Evolutionary conservation across 2,113 vertebrate species (phyloP).

Genomic region (Epinephelus lanceolatus): DNA sequence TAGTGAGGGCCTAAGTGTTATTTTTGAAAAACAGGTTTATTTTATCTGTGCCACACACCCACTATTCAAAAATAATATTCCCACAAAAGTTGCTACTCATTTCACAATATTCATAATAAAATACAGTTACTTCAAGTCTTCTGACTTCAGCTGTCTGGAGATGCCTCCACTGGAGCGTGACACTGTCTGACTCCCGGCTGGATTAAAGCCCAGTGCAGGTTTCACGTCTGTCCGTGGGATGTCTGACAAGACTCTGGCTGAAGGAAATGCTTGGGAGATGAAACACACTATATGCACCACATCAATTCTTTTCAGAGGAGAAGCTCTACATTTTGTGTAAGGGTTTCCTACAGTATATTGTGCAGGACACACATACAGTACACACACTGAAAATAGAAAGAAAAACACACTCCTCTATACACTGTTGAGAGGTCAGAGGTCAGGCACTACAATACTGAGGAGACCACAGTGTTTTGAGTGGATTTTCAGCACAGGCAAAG

Average conservation of each 20-base stretch:
- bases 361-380: conserved; percentile 46
- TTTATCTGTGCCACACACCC: conserved; percentile 92
- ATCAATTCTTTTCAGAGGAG: conserved; percentile 84
- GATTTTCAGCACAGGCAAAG: conserved; percentile 93
- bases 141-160: conserved; percentile 89
- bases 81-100: conserved; percentile 92
- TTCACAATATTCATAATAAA: conserved; percentile 93
- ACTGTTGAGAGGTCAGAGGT: conserved; percentile 87
- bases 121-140: conserved; percentile 89
- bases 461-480: conserved; percentile 95
- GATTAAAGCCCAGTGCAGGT: conserved; percentile 49
- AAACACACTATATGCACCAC: conserved; percentile 85
- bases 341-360: conserved; percentile 43
- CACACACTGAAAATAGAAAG: conserved; percentile 79
- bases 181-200: conserved; percentile 45
- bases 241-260: conserved; percentile 69
- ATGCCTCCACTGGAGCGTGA: conserved; percentile 85
- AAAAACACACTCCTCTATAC: conserved; percentile 90
- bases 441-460: conserved; percentile 98
- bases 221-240: conserved; percentile 41
- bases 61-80: conserved; percentile 94
- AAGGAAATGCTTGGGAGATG: conserved; percentile 89
- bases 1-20: conserved; percentile 63
- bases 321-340: conserved; percentile 85
- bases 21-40: conserved; percentile 93